Base-by-base conservation (phyloP, 2,888 invertebrate genomes). In the Eulithis prunata region DNA sequence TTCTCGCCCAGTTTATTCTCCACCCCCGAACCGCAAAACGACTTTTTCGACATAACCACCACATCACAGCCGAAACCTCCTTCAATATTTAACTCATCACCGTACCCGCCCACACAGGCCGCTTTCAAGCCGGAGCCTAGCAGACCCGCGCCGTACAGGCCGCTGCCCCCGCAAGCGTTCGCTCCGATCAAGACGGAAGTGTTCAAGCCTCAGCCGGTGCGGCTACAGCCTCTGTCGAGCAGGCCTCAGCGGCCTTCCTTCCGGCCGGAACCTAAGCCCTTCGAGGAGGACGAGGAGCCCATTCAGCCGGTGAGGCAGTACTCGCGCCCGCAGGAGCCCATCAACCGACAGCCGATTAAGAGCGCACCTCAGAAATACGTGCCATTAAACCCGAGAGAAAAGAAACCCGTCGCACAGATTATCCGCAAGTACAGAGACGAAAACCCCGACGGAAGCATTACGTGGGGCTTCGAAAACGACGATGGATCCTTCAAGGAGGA, bases 401-500 rank as follows among this genome's bases (percentile, higher is more conserved):
- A 94, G 83, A 96, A 96, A 73, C 96, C 96, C 0, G 96, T 96
- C 0, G 95, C 96, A 32, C 96, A 96, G 86, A 95, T 95, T 69
- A 89, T 95, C 71, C 93, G 95, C 62, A 95, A 95, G 81, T 97
- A 95, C 90, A 95, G 96, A 59, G 97, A 97, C 52, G 97, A 97
- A 83, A 96, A 97, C 79, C 93, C 94, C 36, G 96, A 96, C 75
- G 97, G 97, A 49, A 97, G 96, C 81, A 97, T 97, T 76, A 96
- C 96, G 0, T 97, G 97, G 97, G 97, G 97, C 57, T 97, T 96
- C 80, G 97, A 97, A 86, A 97, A 97, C 82, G 97, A 97, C 76
- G 97, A 97, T 78, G 97, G 97, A 28, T 96, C 96, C 2, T 97
- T 96, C 87, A 97, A 97, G 82, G 97, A 97, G 83, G 97, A 97